Base-by-base conservation (phyloP, 2,113 vertebrate genomes). In the Corynorhinus townsendii region DNA sequence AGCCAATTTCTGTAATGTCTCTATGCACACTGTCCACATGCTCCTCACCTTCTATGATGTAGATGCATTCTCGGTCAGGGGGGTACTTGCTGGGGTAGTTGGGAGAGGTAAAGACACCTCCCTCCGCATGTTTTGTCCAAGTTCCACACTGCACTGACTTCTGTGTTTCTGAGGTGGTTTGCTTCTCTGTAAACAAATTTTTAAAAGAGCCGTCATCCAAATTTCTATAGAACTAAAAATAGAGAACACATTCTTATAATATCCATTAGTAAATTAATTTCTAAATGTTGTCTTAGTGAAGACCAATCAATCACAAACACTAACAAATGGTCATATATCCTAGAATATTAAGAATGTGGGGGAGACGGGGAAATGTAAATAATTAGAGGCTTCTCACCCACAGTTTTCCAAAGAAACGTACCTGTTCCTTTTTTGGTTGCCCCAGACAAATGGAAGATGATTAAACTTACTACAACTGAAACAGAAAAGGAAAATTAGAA, bases 11-110 rank as follows among this genome's bases (percentile, higher is more conserved):
- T 77, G 1, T n/a, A 28, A 83, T 26, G 56, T 62, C 12, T 91
- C 30, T 6, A n/a, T 7, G 35, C 49, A 73, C 0, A 59, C 0
- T 62, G 24, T 26, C n/a, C 14, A 1, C 12, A 73, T 7, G 6
- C 75, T 59, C 66, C 97, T 96, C 98, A 99, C 99, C 99, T 99
- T 99, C 99, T 99, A 99, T 99, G 97, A 99, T 99, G 98, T 99
- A 99, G 98, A 99, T 98, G 84, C 99, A 99, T 98, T 99, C 99
- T 96, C 99, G 98, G 98, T 99, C 99, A 89, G 99, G 99, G 96
- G 99, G 99, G 97, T 99, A 99, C 98, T 99, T 99, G 99, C 99
- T 99, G 94, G 99, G 99, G 92, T 99, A 99, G 97, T 99, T 99
- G 97, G 99, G 99, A 98, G 99, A 99, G 69, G 99, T 99, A 96